phyloP scores from a whole-genome alignment of 1,140 invertebrate genomes.

The Brachionus sp. region DNA sequence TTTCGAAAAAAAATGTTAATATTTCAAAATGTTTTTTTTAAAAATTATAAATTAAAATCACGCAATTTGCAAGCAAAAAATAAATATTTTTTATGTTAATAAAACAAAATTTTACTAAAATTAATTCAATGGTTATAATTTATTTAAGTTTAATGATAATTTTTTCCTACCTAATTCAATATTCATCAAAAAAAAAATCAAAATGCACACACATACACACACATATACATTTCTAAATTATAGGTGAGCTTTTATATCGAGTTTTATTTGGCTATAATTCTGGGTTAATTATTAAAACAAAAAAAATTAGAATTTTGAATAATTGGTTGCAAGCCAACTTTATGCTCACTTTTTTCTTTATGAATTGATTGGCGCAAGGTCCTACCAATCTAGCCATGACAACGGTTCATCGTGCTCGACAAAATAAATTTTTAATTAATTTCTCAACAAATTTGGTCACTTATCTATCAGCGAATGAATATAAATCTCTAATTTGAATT shows the following conservation, averaged over 20 bases:
- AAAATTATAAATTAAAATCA: slow-evolving; percentile 8
- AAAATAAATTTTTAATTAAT: background rate
- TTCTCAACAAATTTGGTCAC: slow-evolving; percentile 8
- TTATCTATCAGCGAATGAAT: slow-evolving; percentile 5
- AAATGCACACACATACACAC: background rate
- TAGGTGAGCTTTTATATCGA: background rate
- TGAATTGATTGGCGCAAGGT: background rate
- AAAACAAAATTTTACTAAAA: background rate
- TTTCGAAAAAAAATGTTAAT: background rate
- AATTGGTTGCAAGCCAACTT: slow-evolving; percentile 27
- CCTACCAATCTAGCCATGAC: slow-evolving; percentile 30
- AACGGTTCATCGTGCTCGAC: background rate
- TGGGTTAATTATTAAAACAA: background rate
- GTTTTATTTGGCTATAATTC: slow-evolving; percentile 11
- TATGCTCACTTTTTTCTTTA: background rate
- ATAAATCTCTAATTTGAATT: background rate
- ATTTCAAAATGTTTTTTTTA: background rate
- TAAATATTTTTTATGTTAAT: background rate
- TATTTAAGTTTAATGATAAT: background rate
- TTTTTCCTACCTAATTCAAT: background rate
- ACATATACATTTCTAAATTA: background rate
- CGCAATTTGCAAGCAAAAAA: background rate
- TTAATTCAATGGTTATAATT: slow-evolving; percentile 8
- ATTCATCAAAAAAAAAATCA: background rate
- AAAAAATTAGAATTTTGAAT: background rate